These are phyloP conservation scores for Cichladusa arquata DNA, from an alignment of 2,113 vertebrate genomes.

Conservation along the genomic window DNA sequence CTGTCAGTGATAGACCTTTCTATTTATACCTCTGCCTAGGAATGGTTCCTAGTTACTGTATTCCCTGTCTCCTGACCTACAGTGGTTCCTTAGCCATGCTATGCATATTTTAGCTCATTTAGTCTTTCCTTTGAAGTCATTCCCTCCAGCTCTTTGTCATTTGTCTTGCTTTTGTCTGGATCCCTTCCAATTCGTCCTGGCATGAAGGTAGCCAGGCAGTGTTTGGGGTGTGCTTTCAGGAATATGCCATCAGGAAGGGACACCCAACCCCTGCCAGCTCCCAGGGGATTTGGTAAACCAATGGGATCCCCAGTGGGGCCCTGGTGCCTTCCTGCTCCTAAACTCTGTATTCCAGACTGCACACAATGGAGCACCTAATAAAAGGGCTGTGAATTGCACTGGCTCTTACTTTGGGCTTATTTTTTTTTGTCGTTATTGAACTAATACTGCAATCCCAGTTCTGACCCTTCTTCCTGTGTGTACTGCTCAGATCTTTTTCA, in stretches of 20 bases:
- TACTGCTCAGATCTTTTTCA: not conserved
- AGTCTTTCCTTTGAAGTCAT: conserved; percentile 35
- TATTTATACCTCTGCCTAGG: not conserved
- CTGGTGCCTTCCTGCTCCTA: not conserved
- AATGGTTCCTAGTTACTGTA: not conserved
- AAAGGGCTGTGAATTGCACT: not conserved
- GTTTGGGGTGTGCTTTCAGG: not conserved
- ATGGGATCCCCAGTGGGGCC: not conserved
- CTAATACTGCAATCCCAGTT: not conserved
- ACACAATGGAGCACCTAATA: not conserved
- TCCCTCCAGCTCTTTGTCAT: conserved; percentile 15
- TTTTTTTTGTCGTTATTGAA: not conserved
- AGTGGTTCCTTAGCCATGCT: not conserved
- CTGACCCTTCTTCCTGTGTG: not conserved
- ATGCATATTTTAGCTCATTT: conserved; percentile 15
- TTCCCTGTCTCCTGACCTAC: not conserved
- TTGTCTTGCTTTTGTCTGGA: conserved; percentile 17
- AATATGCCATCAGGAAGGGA: not conserved
- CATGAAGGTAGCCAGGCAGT: not conserved
- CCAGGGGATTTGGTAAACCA: not conserved
- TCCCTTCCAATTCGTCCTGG: not conserved
- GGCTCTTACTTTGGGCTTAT: not conserved
- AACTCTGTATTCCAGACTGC: not conserved
- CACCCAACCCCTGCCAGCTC: not conserved
- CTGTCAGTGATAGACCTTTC: not conserved